These are phyloP conservation scores for Meleagris gallopavo DNA, from an alignment of 2,113 vertebrate genomes.

Conservation along the genomic window DNA sequence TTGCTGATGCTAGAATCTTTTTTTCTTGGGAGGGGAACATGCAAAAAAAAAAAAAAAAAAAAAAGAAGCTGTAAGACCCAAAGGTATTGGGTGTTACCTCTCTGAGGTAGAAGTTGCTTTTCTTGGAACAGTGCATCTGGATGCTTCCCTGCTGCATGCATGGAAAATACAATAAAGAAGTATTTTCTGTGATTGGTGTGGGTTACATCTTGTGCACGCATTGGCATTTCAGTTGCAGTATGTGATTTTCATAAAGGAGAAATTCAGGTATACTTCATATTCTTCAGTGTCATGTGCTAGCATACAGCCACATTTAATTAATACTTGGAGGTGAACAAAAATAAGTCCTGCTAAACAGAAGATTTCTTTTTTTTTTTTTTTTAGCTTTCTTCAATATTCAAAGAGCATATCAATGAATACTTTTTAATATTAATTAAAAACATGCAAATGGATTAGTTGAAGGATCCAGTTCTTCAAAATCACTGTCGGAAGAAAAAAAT, in stretches of 20 bases:
- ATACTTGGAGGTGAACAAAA: background rate
- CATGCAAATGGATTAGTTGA: conserved; percentile 13
- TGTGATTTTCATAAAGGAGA: background rate
- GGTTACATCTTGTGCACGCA: background rate
- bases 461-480: background rate
- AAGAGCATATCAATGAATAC: background rate
- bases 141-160: background rate
- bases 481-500: background rate
- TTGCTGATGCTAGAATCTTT: background rate
- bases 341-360: background rate
- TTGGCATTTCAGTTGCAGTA: background rate
- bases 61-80: background rate
- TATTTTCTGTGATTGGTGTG: background rate
- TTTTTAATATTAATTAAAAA: conserved; percentile 47
- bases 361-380: background rate
- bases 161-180: background rate
- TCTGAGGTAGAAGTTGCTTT: background rate
- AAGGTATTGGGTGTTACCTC: background rate
- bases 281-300: background rate
- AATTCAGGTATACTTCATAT: background rate
- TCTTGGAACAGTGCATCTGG: background rate
- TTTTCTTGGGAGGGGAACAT: background rate
- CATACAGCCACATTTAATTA: background rate
- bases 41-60: background rate
- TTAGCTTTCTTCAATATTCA: conserved; percentile 12